Evolutionary conservation across 92 coral and sea anemone genomes (phyloP).

Genomic region (Micromussa lordhowensis): DNA sequence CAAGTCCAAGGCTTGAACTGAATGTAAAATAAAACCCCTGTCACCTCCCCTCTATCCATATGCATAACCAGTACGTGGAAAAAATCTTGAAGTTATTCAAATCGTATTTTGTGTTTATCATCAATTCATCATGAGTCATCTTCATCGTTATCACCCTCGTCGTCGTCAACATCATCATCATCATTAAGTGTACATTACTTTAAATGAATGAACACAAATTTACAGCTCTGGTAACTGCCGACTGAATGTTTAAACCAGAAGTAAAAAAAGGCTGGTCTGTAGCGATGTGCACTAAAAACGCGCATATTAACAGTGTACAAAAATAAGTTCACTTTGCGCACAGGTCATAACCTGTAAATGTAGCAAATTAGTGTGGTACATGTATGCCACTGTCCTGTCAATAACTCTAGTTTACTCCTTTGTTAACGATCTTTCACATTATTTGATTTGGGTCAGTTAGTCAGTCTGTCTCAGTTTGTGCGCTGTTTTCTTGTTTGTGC

Average conservation of each 20-base stretch:
- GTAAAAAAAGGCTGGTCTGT: no score
- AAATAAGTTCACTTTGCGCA: background rate
- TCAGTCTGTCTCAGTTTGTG: slow-evolving; percentile 21
- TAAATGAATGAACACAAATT: background rate
- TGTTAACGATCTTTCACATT: background rate
- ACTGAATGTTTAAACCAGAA: no score
- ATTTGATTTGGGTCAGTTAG: background rate
- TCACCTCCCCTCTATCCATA: background rate
- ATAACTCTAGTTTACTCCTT: background rate
- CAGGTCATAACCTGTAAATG: background rate
- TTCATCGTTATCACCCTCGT: no score
- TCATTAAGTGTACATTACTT: no score
- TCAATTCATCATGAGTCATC: no score
- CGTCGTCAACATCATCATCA: no score
- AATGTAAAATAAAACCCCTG: background rate
- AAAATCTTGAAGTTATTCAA: background rate
- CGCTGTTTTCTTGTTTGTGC: slow-evolving; percentile 13
- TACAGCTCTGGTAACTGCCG: background rate
- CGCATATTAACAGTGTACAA: no score
- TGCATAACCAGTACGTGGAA: background rate
- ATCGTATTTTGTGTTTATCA: background rate
- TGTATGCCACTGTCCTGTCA: background rate
- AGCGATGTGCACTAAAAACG: no score
- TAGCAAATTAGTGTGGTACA: background rate
- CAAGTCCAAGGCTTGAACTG: no score